Conservation (phyloP, 2,888 invertebrate genomes). For the Lasioglossum pauxillum region DNA sequence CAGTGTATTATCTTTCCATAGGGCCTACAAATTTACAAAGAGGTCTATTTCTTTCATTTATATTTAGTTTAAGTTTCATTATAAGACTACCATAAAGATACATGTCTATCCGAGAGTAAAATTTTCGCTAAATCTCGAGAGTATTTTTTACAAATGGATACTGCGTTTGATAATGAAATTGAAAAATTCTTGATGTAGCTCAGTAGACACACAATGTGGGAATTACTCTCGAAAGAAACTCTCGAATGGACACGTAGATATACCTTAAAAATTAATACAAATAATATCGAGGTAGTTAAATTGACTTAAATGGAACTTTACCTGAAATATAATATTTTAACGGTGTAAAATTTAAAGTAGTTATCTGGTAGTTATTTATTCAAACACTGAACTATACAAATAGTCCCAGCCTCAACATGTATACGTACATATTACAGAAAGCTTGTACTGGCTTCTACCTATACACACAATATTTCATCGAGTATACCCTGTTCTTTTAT, state of each 20-base stretch:
- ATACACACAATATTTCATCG: slow-evolving; percentile 17
- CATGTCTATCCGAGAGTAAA: background rate
- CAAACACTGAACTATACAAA: background rate
- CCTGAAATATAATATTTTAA: slow-evolving; percentile 8
- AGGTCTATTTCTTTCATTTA: background rate
- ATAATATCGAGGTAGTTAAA: background rate
- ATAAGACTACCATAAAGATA: background rate
- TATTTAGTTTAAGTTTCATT: background rate
- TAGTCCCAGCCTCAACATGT: background rate
- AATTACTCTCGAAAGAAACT: background rate
- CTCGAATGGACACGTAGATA: background rate
- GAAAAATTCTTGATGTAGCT: background rate
- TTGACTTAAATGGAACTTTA: background rate
- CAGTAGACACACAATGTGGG: background rate
- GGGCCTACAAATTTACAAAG: background rate
- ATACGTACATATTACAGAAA: background rate
- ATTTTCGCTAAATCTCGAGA: background rate
- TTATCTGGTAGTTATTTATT: background rate
- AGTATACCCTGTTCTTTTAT: slow-evolving; percentile 16
- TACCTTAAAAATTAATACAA: background rate
- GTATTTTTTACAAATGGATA: background rate
- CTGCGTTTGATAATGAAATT: background rate
- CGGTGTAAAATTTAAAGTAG: background rate
- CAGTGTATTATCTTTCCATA: background rate
- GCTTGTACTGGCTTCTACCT: background rate